These are phyloP conservation scores for Anhinga rufa DNA, from an alignment of 2,113 vertebrate species.

Conservation along the genomic window DNA sequence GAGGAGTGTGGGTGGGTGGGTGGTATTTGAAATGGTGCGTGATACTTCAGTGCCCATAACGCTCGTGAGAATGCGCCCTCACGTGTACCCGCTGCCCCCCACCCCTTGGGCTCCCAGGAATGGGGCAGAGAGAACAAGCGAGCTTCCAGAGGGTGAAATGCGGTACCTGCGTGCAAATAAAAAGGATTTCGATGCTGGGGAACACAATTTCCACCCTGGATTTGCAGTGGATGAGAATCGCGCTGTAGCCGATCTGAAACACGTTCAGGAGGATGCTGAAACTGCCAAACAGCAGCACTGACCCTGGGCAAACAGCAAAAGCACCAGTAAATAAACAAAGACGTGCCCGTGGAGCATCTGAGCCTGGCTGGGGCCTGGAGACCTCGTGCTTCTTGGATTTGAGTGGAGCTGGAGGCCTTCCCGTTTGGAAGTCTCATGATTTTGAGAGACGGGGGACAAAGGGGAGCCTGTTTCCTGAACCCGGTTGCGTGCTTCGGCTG, in stretches of 20 bases:
- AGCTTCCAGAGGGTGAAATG: background rate
- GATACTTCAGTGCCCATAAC: background rate
- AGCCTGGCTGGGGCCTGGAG: background rate
- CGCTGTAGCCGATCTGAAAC: slow-evolving; percentile 76
- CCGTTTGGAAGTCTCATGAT: background rate
- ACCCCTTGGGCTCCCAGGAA: background rate
- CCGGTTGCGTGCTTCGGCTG: background rate
- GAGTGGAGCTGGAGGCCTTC: background rate
- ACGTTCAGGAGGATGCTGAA: slow-evolving; percentile 78
- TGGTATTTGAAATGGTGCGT: background rate
- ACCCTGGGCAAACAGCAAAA: slow-evolving; percentile 70
- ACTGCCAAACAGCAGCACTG: slow-evolving; percentile 79
- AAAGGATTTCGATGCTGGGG: slow-evolving; percentile 76
- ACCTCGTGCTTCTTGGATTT: background rate
- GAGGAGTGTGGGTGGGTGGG: background rate
- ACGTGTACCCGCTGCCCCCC: background rate
- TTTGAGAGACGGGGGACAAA: background rate
- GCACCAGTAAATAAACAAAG: background rate
- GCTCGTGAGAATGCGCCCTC: background rate
- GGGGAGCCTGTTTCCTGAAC: background rate
- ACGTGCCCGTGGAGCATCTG: background rate
- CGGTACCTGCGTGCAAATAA: slow-evolving; percentile 81
- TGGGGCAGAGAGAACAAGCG: background rate
- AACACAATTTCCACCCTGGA: slow-evolving; percentile 66
- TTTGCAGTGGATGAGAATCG: slow-evolving; percentile 70